These are phyloP conservation scores for Tachysurus vachellii DNA, from an alignment of 2,113 vertebrate genomes.

Conservation along the genomic window DNA sequence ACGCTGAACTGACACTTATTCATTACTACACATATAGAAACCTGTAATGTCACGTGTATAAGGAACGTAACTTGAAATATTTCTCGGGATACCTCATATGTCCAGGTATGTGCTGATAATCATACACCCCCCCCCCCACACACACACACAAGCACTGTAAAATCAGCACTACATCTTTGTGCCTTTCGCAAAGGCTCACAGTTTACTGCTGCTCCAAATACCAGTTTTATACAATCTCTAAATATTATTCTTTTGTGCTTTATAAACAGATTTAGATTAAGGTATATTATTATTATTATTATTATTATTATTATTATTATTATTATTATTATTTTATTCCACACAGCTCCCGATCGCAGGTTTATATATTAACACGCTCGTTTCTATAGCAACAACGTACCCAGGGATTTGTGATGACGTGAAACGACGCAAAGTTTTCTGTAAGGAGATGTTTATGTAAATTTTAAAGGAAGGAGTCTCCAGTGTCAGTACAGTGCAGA, in stretches of 20 bases:
- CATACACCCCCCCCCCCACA: neutral
- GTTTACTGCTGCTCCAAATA: neutral
- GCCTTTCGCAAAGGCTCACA: neutral
- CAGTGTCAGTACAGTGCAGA: neutral
- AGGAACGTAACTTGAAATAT: neutral
- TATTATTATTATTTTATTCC: neutral
- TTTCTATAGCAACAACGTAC: neutral
- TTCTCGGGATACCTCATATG: neutral
- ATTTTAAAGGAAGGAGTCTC: neutral
- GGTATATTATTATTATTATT: neutral
- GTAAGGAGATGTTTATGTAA: neutral
- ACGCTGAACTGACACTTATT: neutral
- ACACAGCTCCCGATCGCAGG: neutral
- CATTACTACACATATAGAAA: neutral
- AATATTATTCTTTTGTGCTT: neutral
- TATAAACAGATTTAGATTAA: neutral
- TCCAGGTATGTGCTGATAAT: neutral
- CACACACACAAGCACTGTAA: neutral
- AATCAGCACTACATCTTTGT: neutral
- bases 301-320: neutral
- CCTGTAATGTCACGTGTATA: neutral
- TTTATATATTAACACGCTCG: neutral
- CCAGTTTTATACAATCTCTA: neutral
- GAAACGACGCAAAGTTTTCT: neutral
- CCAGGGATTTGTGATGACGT: neutral